Base-by-base conservation (phyloP, 2,888 invertebrate species). In the Gandaritis pyraliata region DNA sequence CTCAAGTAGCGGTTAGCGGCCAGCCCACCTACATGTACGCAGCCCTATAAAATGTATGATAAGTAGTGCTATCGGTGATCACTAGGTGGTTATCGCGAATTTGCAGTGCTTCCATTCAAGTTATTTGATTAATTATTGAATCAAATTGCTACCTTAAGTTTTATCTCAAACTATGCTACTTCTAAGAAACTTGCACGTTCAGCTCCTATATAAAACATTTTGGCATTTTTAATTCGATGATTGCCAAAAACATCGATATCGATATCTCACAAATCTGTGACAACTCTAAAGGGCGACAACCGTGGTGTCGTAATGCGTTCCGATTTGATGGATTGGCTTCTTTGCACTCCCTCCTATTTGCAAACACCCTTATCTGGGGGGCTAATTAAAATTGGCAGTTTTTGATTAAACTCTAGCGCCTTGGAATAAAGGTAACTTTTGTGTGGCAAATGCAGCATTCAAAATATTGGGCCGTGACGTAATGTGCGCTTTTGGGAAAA, bases 261-360 rank as follows among this genome's bases (percentile, higher is more conserved):
- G 61, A 64, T 67, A 60, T 33, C 48, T 47, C 38, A 36, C 11
- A 38, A 49, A 29, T 47, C 12, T 12, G 30, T 57, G 57, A 53
- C 61, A 33, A 18, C 68, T 47, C 86, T 86, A 83, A 50, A 72
- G 70, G 71, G 82, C 85, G 87, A 87, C 88, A 83, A 80, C 77
- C 82, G 77, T 80, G 88, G 90, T 88, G 90, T 90, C 89, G 90
- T 90, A 90, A 91, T 89, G 88, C 89, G 88, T 83, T 87, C 87
- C 88, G 81, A 88, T 91, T 92, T 92, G 92, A 92, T 92, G 91
- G 91, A 92, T 92, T 92, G 91, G 91, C 91, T 92, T 90, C 91
- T 90, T 90, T 87, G 86, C 87, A 81, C 81, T 81, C 90, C 88
- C 88, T 85, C 81, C 87, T 91, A 90, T 91, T 90, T 90, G 90